These are phyloP conservation scores for Copidosoma floridanum DNA, from an alignment of 1,140 invertebrate species.

Conservation along the genomic window DNA sequence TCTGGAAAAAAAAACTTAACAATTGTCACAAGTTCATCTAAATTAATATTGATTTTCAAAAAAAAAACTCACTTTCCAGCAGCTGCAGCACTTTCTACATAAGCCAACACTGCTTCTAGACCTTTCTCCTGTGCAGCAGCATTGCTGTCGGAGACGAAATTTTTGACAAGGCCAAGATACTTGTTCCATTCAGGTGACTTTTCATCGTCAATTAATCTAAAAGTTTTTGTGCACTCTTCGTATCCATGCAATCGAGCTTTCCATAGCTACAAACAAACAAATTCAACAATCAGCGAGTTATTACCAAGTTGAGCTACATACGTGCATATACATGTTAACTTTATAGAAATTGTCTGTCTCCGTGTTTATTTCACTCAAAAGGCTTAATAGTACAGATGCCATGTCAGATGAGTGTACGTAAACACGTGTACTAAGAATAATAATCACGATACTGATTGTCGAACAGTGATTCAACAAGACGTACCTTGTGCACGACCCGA, in stretches of 20 bases:
- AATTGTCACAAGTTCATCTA: not conserved
- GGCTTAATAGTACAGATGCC: no score
- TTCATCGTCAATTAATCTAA: slow-evolving; percentile 83
- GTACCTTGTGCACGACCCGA: slow-evolving; percentile 83
- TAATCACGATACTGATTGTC: no score
- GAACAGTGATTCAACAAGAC: no score
- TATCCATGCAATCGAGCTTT: slow-evolving; percentile 92
- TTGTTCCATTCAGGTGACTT: slow-evolving; percentile 92
- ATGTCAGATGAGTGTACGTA: no score
- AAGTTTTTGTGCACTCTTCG: slow-evolving; percentile 88
- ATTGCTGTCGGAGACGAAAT: slow-evolving; percentile 94
- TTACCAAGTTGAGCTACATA: not conserved
- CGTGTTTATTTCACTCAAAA: not conserved
- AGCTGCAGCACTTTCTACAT: slow-evolving; percentile 82
- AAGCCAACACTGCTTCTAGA: slow-evolving; percentile 85
- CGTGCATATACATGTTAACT: not conserved
- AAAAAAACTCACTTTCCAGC: slow-evolving; percentile 68
- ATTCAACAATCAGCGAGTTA: slow-evolving; percentile 1
- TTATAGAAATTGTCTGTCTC: not conserved
- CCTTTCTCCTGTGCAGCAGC: slow-evolving; percentile 95
- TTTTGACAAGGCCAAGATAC: slow-evolving; percentile 88
- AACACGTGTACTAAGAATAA: no score
- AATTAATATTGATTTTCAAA: not conserved
- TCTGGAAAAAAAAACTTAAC: slow-evolving; percentile 56
- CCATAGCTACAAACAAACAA: slow-evolving; percentile 60